Evolutionary conservation across 1,140 invertebrate species (phyloP).

Genomic region (Heterodera schachtii): DNA sequence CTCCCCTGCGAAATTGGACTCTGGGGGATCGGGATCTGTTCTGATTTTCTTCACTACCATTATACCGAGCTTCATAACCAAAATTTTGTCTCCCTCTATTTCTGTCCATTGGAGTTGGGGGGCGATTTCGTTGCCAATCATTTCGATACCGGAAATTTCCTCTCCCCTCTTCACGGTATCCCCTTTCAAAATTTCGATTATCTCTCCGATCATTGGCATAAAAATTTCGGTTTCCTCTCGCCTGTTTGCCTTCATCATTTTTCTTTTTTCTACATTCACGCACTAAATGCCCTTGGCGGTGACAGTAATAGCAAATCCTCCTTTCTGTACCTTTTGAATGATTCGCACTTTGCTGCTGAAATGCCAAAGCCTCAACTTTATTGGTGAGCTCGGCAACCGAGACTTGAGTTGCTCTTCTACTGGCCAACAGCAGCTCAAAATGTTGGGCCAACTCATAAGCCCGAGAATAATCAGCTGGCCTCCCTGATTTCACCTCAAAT

Average conservation of each 20-base stretch:
- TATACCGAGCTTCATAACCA: neutral
- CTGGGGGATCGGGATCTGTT: neutral
- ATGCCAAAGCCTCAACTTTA: neutral
- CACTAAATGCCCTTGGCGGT: neutral
- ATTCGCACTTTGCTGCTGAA: neutral
- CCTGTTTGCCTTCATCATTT: neutral
- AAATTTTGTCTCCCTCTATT: neutral
- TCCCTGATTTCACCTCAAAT: conserved; percentile 13
- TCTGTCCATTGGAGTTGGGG: neutral
- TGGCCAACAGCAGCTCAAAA: neutral
- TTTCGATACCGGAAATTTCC: neutral
- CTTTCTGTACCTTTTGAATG: neutral
- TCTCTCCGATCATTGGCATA: neutral
- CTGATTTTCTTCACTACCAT: no score
- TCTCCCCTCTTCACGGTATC: neutral
- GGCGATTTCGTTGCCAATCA: neutral
- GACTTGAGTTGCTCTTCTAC: neutral
- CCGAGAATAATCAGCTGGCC: neutral
- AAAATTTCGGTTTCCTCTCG: neutral
- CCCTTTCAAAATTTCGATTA: neutral
- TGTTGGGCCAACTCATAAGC: neutral
- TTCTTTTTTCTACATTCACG: neutral
- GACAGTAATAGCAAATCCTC: neutral
- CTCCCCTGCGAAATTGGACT: neutral
- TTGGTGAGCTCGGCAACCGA: conserved; percentile 1